Conservation (phyloP, 2,888 invertebrate species). For the Diloba caeruleocephala region DNA sequence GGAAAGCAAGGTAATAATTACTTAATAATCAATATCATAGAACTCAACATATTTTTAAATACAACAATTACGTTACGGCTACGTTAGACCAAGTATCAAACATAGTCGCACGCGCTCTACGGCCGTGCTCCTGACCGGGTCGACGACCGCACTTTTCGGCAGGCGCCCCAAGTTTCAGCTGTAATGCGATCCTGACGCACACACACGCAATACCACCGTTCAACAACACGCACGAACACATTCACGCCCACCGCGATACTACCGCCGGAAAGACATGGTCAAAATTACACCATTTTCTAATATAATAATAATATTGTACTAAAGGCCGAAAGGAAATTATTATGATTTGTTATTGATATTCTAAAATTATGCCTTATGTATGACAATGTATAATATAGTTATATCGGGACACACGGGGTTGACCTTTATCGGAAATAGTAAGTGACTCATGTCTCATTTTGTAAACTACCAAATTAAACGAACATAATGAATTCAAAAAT, state of each 20-base stretch:
- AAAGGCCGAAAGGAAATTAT: constrained; percentile 24
- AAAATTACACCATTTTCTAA: constrained; percentile 62
- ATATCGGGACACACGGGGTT: too few relatives aligned
- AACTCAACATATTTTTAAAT: too few relatives aligned
- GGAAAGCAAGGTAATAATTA: too few relatives aligned
- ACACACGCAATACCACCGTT: constrained; percentile 50
- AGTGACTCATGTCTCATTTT: too few relatives aligned
- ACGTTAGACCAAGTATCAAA: constrained; percentile 70
- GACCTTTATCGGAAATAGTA: too few relatives aligned
- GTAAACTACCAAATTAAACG: too few relatives aligned
- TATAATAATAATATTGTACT: constrained; percentile 42
- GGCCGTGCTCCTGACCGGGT: constrained; percentile 84
- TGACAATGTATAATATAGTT: too few relatives aligned
- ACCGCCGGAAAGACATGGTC: constrained; percentile 64
- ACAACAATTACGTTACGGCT: background rate
- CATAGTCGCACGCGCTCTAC: constrained; percentile 63
- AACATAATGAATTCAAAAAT: too few relatives aligned
- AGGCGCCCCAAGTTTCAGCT: constrained; percentile 88
- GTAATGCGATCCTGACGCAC: constrained; percentile 86
- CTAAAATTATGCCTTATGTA: background rate
- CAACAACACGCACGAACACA: constrained; percentile 29
- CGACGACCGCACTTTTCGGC: constrained; percentile 87
- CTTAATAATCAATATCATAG: too few relatives aligned
- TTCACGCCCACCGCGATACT: constrained; percentile 37
- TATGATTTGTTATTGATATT: constrained; percentile 7